Evolutionary conservation across 23 tunicate species (phyloP).

Genomic region (Ciona savignyi): DNA sequence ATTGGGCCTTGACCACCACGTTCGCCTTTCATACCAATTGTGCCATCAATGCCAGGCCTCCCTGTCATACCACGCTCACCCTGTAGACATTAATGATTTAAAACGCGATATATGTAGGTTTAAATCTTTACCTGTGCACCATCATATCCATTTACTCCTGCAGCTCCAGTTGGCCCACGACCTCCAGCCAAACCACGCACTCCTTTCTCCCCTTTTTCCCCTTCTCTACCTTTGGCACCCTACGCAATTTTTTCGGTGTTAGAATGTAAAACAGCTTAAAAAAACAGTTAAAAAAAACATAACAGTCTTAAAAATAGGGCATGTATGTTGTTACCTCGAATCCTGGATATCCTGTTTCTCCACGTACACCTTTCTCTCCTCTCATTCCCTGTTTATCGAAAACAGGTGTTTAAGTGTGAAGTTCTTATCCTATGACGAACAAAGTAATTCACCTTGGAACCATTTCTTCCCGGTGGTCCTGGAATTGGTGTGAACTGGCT

Average conservation of each 20-base stretch:
- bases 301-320: too few species aligned
- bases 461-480: constrained; percentile 82
- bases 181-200: constrained; percentile 71
- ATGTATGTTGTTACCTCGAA: constrained; percentile 12
- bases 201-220: constrained; percentile 66
- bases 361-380: constrained; percentile 57
- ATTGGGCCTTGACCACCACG: constrained; percentile 24
- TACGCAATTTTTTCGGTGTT: too few species aligned
- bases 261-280: too few species aligned
- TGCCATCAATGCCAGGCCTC: constrained; percentile 36
- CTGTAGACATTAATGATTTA: too few species aligned
- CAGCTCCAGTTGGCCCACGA: constrained; percentile 68
- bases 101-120: too few species aligned
- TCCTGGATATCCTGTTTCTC: constrained; percentile 41
- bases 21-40: constrained; percentile 59
- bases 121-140: constrained; percentile 37
- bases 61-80: constrained; percentile 75
- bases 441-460: constrained; percentile 36
- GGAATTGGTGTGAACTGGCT: constrained; percentile 8
- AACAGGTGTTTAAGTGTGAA: background rate
- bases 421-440: background rate
- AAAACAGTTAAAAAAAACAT: too few species aligned
- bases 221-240: constrained; percentile 20
- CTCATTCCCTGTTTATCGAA: background rate
- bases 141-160: constrained; percentile 50